Evolutionary conservation across 2,888 invertebrate species (phyloP), one percentile per base, ranked within the genome.

Genomic region (Andrena trimmerana): DNA sequence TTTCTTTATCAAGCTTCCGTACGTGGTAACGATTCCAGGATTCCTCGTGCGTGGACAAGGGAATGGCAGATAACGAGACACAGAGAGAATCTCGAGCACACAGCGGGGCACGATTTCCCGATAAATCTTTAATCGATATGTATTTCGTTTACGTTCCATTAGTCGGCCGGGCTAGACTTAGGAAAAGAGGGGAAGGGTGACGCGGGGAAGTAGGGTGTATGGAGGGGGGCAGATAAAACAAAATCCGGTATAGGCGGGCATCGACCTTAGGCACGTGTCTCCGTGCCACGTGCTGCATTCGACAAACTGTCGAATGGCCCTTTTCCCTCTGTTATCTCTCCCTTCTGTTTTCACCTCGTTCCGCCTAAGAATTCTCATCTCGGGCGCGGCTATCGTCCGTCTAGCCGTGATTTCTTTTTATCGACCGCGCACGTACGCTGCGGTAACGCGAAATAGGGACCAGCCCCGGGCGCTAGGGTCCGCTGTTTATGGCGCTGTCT

Each of bases 251-350:
- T 85, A 84, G 78, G 76, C 86, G 89, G 87, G 68, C 90, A 88
- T 86, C 74, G 90, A 90, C 90, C 90, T 90, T 84, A 70, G 87
- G 81, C 90, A 90, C 90, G 90, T 90, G 90, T 86, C 85, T 48
- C 27, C 81, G 72, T 63, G 86, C 78, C 88, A 90, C 88, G 89
- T 90, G 90, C 89, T 90, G 84, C 83, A 86, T 84, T 87, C 83
- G 85, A 84, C 74, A 81, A 83, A 83, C 79, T 52, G 80, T 86
- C 82, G 78, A 86, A 81, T 68, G 70, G 60, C 60, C 62, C 75
- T 78, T 62, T 81, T 72, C 48, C 66, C 66, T 81, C 42, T 78
- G 67, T 73, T 68, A 68, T 83, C 72, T 72, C 36, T 24, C 2
- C 24, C 33, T 69, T 65, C 50, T 74, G 71, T 82, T 80, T 78